Percentiles rank a stretch among this genome's conserved stretches.
Conservation (phyloP, 2,888 invertebrate species). For the Epinotia ramella region DNA sequence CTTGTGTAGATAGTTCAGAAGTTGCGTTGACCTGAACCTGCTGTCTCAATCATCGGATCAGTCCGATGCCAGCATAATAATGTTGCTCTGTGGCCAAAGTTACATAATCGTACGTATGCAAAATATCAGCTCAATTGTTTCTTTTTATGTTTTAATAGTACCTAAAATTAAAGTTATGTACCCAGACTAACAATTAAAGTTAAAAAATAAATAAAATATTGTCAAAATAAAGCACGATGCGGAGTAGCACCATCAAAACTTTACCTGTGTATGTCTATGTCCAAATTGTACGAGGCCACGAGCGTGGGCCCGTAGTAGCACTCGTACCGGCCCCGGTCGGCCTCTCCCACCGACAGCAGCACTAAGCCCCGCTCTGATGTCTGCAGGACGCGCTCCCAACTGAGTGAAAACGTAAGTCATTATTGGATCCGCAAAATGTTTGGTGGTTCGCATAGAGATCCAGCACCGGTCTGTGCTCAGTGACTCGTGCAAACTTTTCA, state of each 20-base stretch:
- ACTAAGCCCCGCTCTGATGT: conserved; percentile 86
- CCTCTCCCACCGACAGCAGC: conserved; percentile 84
- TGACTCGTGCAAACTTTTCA: not conserved
- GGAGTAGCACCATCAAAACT: not conserved
- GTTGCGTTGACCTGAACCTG: too few relatives aligned
- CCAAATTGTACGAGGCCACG: conserved; percentile 85
- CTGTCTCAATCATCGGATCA: too few relatives aligned
- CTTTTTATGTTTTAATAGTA: not conserved
- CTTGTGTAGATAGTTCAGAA: too few relatives aligned
- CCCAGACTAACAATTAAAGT: not conserved
- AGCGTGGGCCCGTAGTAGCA: conserved; percentile 85
- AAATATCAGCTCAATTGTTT: too few relatives aligned
- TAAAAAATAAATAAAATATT: not conserved
- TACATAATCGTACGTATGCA: too few relatives aligned
- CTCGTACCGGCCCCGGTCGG: conserved; percentile 86
- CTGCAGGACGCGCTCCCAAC: conserved; percentile 86
- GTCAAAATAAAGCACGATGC: too few relatives aligned
- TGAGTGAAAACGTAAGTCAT: conserved; percentile 48
- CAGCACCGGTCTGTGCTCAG: too few relatives aligned
- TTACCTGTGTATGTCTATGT: conserved; percentile 85
- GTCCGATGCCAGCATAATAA: too few relatives aligned
- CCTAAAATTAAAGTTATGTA: not conserved
- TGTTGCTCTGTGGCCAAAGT: too few relatives aligned
- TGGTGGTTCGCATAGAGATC: not conserved
- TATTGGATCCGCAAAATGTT: not conserved